Evolutionary conservation across 2,797 vertebrate species (phyloP).

Genomic region (Forpus xanthops): DNA sequence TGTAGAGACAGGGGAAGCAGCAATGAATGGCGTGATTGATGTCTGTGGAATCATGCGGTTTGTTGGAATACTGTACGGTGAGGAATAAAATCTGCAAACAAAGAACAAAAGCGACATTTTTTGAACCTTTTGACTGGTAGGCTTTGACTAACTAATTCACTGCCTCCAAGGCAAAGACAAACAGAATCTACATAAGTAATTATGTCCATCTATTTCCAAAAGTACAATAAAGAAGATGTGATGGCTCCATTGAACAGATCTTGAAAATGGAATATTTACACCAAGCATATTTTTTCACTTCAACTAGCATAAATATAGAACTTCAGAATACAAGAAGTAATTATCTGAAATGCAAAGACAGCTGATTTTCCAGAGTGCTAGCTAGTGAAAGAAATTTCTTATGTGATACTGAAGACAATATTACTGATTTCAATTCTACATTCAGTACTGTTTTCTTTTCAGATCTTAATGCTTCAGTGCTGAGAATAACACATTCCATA

Average conservation of each 20-base stretch:
- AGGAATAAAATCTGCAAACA: conserved; percentile 93
- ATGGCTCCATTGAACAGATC: conserved; percentile 18
- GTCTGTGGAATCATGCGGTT: conserved; percentile 99
- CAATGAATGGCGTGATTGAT: conserved; percentile 97
- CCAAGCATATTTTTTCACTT: conserved; percentile 37
- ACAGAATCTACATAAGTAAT: conserved; percentile 8
- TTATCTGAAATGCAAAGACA: conserved; percentile 52
- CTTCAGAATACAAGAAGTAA: conserved; percentile 6
- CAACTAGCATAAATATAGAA: conserved; percentile 45
- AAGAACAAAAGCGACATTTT: conserved; percentile 73
- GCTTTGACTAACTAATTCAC: conserved; percentile 9
- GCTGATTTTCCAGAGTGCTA: conserved; percentile 46
- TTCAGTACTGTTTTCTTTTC: not conserved
- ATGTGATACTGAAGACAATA: not conserved
- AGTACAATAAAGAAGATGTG: not conserved
- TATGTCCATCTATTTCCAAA: conserved; percentile 23
- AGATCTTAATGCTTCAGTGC: conserved; percentile 11
- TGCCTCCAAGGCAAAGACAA: conserved; percentile 3
- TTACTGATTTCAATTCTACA: conserved; percentile 33
- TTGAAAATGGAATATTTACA: conserved; percentile 50
- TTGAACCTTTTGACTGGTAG: conserved; percentile 42
- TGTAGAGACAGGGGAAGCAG: conserved; percentile 96
- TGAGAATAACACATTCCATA: conserved; percentile 22
- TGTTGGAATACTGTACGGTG: conserved; percentile 97
- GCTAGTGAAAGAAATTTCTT: conserved; percentile 31